These are phyloP conservation scores for Eupristina koningsbergeri DNA, from an alignment of 1,140 invertebrate species.

Conservation along the genomic window DNA sequence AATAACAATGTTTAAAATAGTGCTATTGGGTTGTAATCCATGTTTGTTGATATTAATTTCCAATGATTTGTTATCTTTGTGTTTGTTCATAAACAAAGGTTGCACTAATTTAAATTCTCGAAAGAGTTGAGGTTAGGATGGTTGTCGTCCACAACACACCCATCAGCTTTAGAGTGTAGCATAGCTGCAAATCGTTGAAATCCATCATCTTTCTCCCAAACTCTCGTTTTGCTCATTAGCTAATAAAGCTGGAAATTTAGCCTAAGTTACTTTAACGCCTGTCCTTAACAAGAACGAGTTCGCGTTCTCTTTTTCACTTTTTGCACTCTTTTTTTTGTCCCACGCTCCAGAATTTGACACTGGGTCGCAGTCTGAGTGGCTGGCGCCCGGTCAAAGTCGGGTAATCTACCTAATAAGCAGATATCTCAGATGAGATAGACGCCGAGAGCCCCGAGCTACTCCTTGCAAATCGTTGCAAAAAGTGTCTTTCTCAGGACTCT, in stretches of 20 bases:
- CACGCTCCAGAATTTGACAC: conserved; percentile 72
- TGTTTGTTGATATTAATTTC: no score
- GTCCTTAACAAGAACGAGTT: background rate
- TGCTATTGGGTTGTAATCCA: no score
- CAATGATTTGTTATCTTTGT: no score
- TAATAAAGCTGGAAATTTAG: background rate
- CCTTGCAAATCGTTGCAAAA: background rate
- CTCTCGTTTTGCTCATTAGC: background rate
- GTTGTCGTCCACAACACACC: no score
- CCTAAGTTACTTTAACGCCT: background rate
- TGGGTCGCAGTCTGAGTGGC: conserved; percentile 19
- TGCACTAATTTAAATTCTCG: no score
- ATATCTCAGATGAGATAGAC: conserved; percentile 56
- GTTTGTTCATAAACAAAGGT: no score
- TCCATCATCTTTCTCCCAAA: background rate
- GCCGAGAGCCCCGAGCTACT: background rate
- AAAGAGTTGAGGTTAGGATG: no score
- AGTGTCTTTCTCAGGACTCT: background rate
- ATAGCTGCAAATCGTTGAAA: background rate
- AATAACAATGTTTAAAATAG: no score
- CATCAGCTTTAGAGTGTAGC: background rate
- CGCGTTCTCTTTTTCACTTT: conserved; percentile 8
- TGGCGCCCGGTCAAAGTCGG: conserved; percentile 58
- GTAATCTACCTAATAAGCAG: conserved; percentile 56
- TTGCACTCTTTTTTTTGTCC: conserved; percentile 55